phyloP scores from a whole-genome alignment of 2,797 vertebrate species.

The Characodon lateralis region DNA sequence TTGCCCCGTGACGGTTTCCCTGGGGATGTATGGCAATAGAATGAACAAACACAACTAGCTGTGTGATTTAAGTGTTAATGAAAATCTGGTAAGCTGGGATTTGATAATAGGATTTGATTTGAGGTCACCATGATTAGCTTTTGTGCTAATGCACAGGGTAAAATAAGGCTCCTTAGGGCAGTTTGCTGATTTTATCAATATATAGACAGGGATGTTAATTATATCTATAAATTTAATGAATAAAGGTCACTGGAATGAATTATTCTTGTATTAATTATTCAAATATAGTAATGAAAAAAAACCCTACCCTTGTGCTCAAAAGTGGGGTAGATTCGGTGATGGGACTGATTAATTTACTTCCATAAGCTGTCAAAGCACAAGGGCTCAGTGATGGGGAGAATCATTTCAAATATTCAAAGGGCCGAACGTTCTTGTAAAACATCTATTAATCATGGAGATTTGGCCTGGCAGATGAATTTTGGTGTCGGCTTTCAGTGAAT shows the following conservation, averaged over 20 bases:
- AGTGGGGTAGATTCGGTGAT: slow-evolving; percentile 70
- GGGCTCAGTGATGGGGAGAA: slow-evolving; percentile 68
- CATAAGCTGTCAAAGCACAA: slow-evolving; percentile 74
- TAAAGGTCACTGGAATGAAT: slow-evolving; percentile 67
- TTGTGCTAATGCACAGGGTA: slow-evolving; percentile 20
- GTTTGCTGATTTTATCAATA: slow-evolving; percentile 59
- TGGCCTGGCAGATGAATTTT: slow-evolving; percentile 75
- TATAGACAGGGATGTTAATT: slow-evolving; percentile 40
- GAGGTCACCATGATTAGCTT: slow-evolving; percentile 23
- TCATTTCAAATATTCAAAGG: slow-evolving; percentile 79
- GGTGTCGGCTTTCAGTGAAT: slow-evolving; percentile 72
- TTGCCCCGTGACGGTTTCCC: slow-evolving; percentile 28
- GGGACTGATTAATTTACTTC: slow-evolving; percentile 79
- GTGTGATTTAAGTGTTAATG: slow-evolving; percentile 19
- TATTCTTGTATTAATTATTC: slow-evolving; percentile 66
- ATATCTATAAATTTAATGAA: slow-evolving; percentile 52
- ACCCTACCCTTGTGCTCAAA: slow-evolving; percentile 74
- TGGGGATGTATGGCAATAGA: slow-evolving; percentile 29
- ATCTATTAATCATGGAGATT: slow-evolving; percentile 81
- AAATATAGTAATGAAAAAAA: slow-evolving; percentile 69
- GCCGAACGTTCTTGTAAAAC: slow-evolving; percentile 77
- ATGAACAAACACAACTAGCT: slow-evolving; percentile 20
- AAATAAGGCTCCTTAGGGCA: slow-evolving; percentile 26
- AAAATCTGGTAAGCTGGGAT: slow-evolving; percentile 26
- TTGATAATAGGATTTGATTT: slow-evolving; percentile 38